Base-by-base conservation (phyloP, 92 coral and sea anemone genomes). In the Paramuricea clavata region DNA sequence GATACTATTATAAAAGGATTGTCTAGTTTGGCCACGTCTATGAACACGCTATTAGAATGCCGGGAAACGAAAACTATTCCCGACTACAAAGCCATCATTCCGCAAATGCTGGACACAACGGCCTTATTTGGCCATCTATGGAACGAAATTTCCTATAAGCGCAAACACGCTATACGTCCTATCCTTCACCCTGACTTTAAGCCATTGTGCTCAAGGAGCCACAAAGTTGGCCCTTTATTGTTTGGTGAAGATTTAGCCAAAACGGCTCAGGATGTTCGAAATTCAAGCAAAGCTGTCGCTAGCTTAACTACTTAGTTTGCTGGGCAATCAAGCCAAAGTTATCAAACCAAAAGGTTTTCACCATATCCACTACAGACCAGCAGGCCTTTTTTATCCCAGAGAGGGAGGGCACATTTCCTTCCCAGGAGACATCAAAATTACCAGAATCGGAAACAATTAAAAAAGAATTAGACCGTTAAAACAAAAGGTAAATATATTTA, bases 201-300 rank as follows among this genome's bases (percentile, higher is more conserved):
- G n/a, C n/a, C n/a, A n/a, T n/a, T n/a, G n/a, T n/a, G 54, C 19
- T 47, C 54, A 47, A 47, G 54, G 89, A 85, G 87, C 57, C 89
- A 91, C 69, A 90, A 91, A 30, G 87, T 88, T 23, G 91, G 92
- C 23, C 65, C 88, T 31, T 67, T 91, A 49, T 50, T 88, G 30
- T n/a, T n/a, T n/a, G n/a, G n/a, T n/a, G n/a, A n/a, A n/a, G n/a
- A n/a, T n/a, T n/a, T n/a, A n/a, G n/a, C 88, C 85, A 85, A 87
- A 92, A 7, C 90, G 83, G 84, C 85, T 49, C 89, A 93, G 56
- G 91, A 87, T 62, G 57, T 93, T 16, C 61, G 85, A n/a, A 85
- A 78, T 41, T 76, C 90, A 27, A 93, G 86, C 64, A 86, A 76
- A 31, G 71, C 69, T 50, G 69, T 56, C 1, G 1, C 47, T 3